Evolutionary conservation across 2,113 vertebrate species (phyloP), one percentile per base, ranked within the genome.

Genomic region (Cyprinodon brontotheroides): DNA sequence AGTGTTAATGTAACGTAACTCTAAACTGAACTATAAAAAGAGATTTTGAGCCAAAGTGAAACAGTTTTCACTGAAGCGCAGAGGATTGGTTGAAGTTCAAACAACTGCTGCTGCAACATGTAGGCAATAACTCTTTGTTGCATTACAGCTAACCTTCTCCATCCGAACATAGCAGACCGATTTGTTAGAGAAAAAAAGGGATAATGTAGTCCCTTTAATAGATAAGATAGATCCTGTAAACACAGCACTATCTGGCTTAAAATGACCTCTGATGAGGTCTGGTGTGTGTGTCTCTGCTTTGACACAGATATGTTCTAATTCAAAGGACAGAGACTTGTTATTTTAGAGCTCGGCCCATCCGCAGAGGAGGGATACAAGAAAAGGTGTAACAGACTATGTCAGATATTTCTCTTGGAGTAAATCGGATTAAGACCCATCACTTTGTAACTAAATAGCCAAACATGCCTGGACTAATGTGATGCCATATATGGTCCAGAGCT

Each of bases 101-200:
- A 86, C 81, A 88, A 70, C 68, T 74, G 85, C 86, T 77, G 86
- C 90, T 90, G 89, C 89, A 89, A 92, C 89, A 91, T 84, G 85
- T 81, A 83, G 75, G 87, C 84, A 88, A 87, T 86, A 83, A 67
- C 29, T 67, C 59, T 73, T 50, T 76, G 65, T 50, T 57, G 50
- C 17, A n/a, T 57, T 57, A 57, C 50, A 57, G 17, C n/a, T 57
- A 29, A n/a, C 50, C 50, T n/a, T 20, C 50, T 57, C 50, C 43
- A 47, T 68, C 68, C 64, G 70, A 74, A 74, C 72, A 63, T 71
- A 11, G 3, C 64, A 59, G 11, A 66, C 63, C 43, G 29, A 50
- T 74, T 9, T 59, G 74, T 15, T 68, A 40, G 47, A 29, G 8
- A 70, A 70, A 61, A 78, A 45, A 68, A 4, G 40, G 39, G 76